phyloP scores from a whole-genome alignment of 2,113 vertebrate genomes.

The Danionella cerebrum region DNA sequence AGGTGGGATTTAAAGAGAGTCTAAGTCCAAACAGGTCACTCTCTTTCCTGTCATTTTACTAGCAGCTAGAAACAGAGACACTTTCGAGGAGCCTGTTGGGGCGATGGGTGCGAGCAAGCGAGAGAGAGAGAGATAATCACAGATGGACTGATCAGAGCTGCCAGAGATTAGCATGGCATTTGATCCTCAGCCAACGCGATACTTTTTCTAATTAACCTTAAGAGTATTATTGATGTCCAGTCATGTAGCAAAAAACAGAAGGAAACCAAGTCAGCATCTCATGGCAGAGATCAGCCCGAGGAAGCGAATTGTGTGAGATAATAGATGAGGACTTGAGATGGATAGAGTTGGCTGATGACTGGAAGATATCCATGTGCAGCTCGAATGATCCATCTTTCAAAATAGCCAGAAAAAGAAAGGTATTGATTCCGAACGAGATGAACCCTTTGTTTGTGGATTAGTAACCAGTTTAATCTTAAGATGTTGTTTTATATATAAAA shows the following conservation, averaged over 20 bases:
- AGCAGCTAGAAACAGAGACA: slow-evolving; percentile 49
- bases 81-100: slow-evolving; percentile 57
- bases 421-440: slow-evolving; percentile 8
- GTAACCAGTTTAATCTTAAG: background rate
- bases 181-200: slow-evolving; percentile 77
- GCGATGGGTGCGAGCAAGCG: slow-evolving; percentile 54
- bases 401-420: background rate
- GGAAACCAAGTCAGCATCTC: slow-evolving; percentile 22
- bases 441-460: background rate
- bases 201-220: slow-evolving; percentile 96
- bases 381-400: background rate
- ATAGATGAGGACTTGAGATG: background rate
- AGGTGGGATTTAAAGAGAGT: background rate
- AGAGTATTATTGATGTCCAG: slow-evolving; percentile 60
- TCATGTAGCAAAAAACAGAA: slow-evolving; percentile 34
- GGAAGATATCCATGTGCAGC: background rate
- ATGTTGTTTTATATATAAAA: background rate
- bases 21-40: slow-evolving; percentile 30
- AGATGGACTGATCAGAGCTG: slow-evolving; percentile 64
- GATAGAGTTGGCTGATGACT: background rate
- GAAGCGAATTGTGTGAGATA: background rate
- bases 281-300: background rate
- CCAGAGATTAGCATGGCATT: slow-evolving; percentile 74
- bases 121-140: slow-evolving; percentile 89
- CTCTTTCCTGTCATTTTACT: slow-evolving; percentile 56